Evolutionary conservation across 1,140 invertebrate genomes (phyloP), one percentile per base, ranked within the genome.

Genomic region (Drosophila micromelanica): DNA sequence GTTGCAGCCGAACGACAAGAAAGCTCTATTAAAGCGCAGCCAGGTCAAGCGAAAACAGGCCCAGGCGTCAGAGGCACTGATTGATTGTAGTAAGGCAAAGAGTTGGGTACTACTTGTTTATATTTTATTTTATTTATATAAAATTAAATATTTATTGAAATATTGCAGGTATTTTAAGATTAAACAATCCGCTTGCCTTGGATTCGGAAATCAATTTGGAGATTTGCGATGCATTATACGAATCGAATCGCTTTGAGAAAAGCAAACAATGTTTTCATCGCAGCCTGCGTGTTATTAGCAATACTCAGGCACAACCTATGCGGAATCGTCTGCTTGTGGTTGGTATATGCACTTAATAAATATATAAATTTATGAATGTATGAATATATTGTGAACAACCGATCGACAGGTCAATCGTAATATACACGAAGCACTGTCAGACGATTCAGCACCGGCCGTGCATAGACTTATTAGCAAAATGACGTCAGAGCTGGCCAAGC

Each of bases 211-310:
- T 78, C 5, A 52, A 67, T 6, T 17, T 85, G 40, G 77, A 87
- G 46, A 69, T 86, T 11, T 77, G 72, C 13, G 68, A 89, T 49
- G 63, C 71, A 0, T 59, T 91, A 0, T 82, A 90, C 23, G 87
- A 90, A 20, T 72, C 77, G 3, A 91, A 90, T 48, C 62, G 63
- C 3, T 73, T 91, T 35, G 90, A 91, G 49, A 57, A 89, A 6
- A 8, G 69, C 23, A 86, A 90, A 30, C 56, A 74, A 2, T 63
- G 67, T 0, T 30, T 90, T 15, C 75, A 82, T 5, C 23, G 57
- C 20, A 65, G 72, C 13, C 11, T 73, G 7, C 32, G 51, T 5
- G 42, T 49, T 4, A 73, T 71, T 32, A 65, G 27, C 13, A 35
- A 52, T 1, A 46, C 62, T 0, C 78, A 90, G 45, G 48, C 45